Evolutionary conservation across 2,113 vertebrate genomes (phyloP), one percentile per base, ranked within the genome.

Genomic region (Plecturocebus donacophilus): DNA sequence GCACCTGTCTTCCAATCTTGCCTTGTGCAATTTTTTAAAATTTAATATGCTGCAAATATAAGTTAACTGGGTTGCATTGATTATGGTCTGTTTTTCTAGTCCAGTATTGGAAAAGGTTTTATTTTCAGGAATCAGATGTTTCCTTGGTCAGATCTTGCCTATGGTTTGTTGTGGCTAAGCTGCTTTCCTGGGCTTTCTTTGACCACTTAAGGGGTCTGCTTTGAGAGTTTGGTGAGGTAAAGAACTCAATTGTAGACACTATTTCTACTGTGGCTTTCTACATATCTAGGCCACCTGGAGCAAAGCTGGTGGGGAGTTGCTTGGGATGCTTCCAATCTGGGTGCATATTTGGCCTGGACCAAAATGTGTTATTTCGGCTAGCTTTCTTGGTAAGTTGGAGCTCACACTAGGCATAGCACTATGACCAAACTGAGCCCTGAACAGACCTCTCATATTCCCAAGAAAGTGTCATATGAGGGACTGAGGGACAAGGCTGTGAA

Each of bases 371-470:
- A 23, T 81, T 76, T 84, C 30, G 52, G 47, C 25, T 91, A 19
- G 83, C 42, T 87, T 87, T 17, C 42, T 91, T 3, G 12, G 80
- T n/a, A 73, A 88, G 25, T 10, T 58, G 70, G 20, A 93, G 56
- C 71, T 87, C 64, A 66, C 75, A 47, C n/a, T 16, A 19, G 21
- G 40, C 30, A 49, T 9, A 47, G 19, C 5, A 17, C 32, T 42
- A 25, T 23, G 25, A 49, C 47, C 30, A 52, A 91, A 45, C 58
- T 3, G 12, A 83, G 35, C n/a, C 32, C 27, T 13, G 16, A 64
- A 38, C 0, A 35, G 27, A 80, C 6, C 23, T 6, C 38, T 27
- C 2, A 6, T 1, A 2, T 32, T 94, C 61, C 52, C 16, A 12
- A 21, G 90, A 52, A 45, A 76, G 2, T 8, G 71, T 58, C 32